Base-by-base conservation (phyloP, 2,113 vertebrate genomes). In the Capreolus pygargus region DNA sequence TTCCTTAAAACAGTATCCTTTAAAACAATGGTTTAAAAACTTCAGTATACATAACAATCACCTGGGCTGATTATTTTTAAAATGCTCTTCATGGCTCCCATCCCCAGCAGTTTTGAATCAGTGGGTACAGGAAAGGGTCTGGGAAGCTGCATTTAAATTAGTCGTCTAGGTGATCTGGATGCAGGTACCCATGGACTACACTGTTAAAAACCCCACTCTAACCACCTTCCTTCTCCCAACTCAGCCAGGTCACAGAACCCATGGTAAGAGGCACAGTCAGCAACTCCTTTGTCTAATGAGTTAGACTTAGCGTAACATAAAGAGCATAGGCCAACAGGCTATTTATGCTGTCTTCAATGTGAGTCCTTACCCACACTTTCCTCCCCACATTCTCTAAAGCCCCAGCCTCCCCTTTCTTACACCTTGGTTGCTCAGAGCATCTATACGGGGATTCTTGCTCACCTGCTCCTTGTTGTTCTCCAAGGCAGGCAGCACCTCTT, bases 391-490 rank as follows among this genome's bases (percentile, higher is more conserved):
- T 52, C 13, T 64, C 89, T 81, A n/a, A 61, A 54, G 50, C 45
- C 17, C 33, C 7, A 60, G 28, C 12, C 33, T 36, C 30, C 54
- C 64, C 36, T 21, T 78, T 13, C 36, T 25, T 33, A 19, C 8
- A 7, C 6, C 14, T 10, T 50, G 5, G 60, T 7, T 45, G 39
- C 55, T 84, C 52, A 19, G 57, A 60, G 45, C 8, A 14, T 47
- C 61, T 39, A 15, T 5, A 1, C 1, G 5, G 30, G 30, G 36
- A 11, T 25, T 60, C 57, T 3, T 11, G 57, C 60, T 97, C 91
- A 99, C 99, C 99, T 99, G 99, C 96, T 99, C 99, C 97, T 99
- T 99, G 91, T 99, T 99, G 97, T 91, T 99, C 98, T 99, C 99
- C 96, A 99, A 88, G 0, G 99, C 99, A 0, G 99, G 99, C 70